Conservation (phyloP, 2,113 vertebrate species). For the Mellivora capensis region DNA sequence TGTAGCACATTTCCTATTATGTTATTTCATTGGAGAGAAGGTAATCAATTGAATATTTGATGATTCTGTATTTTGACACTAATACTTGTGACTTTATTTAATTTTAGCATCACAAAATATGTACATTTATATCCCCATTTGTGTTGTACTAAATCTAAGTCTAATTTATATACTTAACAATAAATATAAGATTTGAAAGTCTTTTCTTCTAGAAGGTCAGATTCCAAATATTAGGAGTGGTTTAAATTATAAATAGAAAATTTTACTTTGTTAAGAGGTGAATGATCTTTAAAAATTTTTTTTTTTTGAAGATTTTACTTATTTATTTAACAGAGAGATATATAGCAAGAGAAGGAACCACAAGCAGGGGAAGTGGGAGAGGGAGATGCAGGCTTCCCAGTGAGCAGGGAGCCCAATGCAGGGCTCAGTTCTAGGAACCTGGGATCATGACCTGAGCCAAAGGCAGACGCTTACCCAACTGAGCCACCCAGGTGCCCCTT, state of each 20-base stretch:
- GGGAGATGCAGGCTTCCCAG: too few relatives aligned
- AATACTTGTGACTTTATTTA: background rate
- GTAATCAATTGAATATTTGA: background rate
- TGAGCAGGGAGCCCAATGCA: too few relatives aligned
- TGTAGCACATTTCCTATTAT: background rate
- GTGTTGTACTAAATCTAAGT: conserved; percentile 12
- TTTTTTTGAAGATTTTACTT: too few relatives aligned
- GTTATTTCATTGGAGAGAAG: background rate
- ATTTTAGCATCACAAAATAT: background rate
- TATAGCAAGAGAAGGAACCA: too few relatives aligned
- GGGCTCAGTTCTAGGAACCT: too few relatives aligned
- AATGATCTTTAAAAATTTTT: background rate
- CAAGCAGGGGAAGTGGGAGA: too few relatives aligned
- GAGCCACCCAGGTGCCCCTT: too few relatives aligned
- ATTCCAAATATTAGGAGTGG: background rate
- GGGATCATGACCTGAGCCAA: too few relatives aligned
- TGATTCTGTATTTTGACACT: background rate
- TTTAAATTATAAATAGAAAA: conserved; percentile 6
- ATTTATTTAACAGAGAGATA: too few relatives aligned
- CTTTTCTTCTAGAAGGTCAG: background rate
- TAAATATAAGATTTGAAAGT: background rate
- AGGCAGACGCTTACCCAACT: too few relatives aligned
- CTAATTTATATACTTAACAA: background rate
- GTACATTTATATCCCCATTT: background rate
- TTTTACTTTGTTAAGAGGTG: background rate